Evolutionary conservation across 2,797 vertebrate genomes (phyloP).

Genomic region (Syndactyla subalaris): DNA sequence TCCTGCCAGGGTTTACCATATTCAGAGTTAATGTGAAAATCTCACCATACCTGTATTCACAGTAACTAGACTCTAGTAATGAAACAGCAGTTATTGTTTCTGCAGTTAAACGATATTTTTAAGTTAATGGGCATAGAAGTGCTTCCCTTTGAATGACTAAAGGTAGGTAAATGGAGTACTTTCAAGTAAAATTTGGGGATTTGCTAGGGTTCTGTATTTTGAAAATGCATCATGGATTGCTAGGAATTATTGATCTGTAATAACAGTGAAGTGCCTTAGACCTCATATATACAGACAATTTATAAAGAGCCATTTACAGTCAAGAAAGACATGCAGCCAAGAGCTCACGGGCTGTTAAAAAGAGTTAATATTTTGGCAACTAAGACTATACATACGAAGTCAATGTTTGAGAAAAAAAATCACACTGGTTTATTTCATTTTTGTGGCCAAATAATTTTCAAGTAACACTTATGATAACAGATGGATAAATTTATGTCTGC

Average conservation of each 20-base stretch:
- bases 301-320: conserved; percentile 36
- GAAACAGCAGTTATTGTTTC: conserved; percentile 3
- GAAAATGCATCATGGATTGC: background rate
- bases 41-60: background rate
- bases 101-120: background rate
- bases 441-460: conserved; percentile 69
- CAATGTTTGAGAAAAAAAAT: conserved; percentile 32
- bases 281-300: background rate
- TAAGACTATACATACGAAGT: conserved; percentile 25
- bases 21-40: background rate
- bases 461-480: conserved; percentile 65
- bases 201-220: background rate
- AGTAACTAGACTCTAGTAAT: background rate
- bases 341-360: conserved; percentile 50
- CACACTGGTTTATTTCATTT: conserved; percentile 67
- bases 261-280: background rate
- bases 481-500: conserved; percentile 63
- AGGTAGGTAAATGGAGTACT: background rate
- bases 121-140: background rate
- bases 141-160: background rate
- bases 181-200: background rate
- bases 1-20: background rate
- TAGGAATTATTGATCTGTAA: background rate
- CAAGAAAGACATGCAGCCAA: conserved; percentile 26
- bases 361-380: conserved; percentile 70